Conservation (phyloP, 2,888 invertebrate species). For the Stenodera caucasica region DNA sequence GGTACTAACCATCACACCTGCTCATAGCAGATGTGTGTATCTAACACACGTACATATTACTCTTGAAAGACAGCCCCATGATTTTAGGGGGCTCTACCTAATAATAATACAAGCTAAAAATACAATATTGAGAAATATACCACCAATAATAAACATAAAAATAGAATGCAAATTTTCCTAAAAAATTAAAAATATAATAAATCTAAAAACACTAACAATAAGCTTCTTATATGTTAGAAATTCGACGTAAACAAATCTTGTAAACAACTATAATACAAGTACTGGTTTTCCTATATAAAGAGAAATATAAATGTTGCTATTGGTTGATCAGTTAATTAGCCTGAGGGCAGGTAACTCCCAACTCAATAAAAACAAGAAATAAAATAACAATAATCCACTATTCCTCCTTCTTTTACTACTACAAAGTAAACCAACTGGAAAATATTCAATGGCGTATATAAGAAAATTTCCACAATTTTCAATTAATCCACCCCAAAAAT, state of each 20-base stretch:
- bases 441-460: neutral
- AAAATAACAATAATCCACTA: neutral
- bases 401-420: neutral
- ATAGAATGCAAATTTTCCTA: too few relatives aligned
- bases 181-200: too few relatives aligned
- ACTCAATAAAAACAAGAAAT: conserved; percentile 7
- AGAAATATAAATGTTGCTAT: conserved; percentile 13
- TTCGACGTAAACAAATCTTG: conserved; percentile 14
- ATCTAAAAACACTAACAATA: too few relatives aligned
- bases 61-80: neutral
- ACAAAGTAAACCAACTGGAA: too few relatives aligned
- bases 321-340: conserved; percentile 30
- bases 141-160: too few relatives aligned
- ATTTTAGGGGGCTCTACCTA: neutral
- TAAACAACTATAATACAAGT: conserved; percentile 15
- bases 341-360: conserved; percentile 35
- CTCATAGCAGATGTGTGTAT: conserved; percentile 43
- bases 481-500: too few relatives aligned
- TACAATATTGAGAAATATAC: too few relatives aligned
- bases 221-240: neutral
- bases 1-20: conserved; percentile 50
- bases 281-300: neutral
- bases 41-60: conserved; percentile 21
- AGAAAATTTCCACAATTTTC: neutral
- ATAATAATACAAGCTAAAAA: too few relatives aligned